Evolutionary conservation across 2,113 vertebrate species (phyloP).

Genomic region (Aviceda subcristata): DNA sequence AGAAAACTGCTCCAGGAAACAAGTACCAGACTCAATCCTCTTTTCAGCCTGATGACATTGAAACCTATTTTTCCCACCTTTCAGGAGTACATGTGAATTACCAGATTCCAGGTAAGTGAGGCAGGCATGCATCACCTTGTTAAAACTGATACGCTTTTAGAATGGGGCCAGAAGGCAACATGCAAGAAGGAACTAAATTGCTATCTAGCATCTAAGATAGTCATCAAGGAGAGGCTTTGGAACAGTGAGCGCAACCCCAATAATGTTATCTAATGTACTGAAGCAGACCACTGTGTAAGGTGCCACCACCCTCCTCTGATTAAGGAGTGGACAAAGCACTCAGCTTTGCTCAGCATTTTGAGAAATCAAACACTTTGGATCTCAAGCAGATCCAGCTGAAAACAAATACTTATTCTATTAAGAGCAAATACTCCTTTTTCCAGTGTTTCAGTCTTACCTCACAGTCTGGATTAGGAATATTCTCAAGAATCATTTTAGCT

Average conservation of each 20-base stretch:
- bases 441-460: slow-evolving; percentile 79
- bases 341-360: neutral
- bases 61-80: neutral
- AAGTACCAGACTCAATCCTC: neutral
- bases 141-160: neutral
- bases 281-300: neutral
- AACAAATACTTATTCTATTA: neutral
- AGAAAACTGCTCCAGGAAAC: neutral
- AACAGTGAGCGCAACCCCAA: neutral
- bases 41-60: neutral
- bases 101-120: fast-evolving
- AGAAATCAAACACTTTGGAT: neutral
- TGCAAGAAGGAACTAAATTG: neutral
- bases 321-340: neutral
- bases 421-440: neutral
- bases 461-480: slow-evolving; percentile 88
- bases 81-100: neutral
- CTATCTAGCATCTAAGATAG: neutral
- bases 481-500: slow-evolving; percentile 97
- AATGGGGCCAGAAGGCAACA: neutral
- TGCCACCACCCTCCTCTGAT: neutral
- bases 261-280: neutral
- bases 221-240: neutral
- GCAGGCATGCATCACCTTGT: neutral
- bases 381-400: neutral